A percentile compares a stretch with the other conserved stretches of the same genome.
Conservation (phyloP, 2,888 invertebrate species). For the Ophion obscuratus region DNA sequence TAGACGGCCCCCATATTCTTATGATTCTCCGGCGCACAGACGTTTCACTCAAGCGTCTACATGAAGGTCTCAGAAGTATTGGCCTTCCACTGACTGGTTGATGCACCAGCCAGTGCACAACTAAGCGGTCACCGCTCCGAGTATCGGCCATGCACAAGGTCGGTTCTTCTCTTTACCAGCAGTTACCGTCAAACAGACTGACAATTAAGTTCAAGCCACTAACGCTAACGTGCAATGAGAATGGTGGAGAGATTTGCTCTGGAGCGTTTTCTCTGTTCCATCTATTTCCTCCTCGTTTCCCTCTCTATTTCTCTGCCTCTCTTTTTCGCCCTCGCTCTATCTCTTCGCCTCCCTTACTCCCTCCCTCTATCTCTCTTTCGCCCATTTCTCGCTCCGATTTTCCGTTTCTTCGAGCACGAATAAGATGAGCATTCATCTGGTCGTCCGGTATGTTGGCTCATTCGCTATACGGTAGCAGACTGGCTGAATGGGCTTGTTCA, state of each 20-base stretch:
- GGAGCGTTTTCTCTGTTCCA: conserved; percentile 20
- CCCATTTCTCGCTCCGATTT: conserved; percentile 42
- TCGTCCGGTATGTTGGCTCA: conserved; percentile 18
- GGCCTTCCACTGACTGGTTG: too few species aligned
- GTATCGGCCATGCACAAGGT: background rate
- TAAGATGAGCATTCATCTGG: conserved; percentile 55
- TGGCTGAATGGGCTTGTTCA: conserved; percentile 24
- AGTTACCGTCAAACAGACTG: conserved; percentile 25
- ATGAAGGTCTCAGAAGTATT: too few species aligned
- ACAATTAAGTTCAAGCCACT: conserved; percentile 59
- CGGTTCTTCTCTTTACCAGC: background rate
- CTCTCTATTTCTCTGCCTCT: conserved; percentile 6
- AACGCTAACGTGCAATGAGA: conserved; percentile 25
- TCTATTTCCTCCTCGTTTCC: conserved; percentile 1
- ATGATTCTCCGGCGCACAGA: too few species aligned
- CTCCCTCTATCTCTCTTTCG: conserved; percentile 16
- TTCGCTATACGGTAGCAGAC: background rate
- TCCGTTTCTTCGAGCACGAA: conserved; percentile 55
- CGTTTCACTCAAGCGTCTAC: too few species aligned
- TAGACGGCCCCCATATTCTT: too few species aligned
- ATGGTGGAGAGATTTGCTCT: conserved; percentile 16
- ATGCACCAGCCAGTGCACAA: too few species aligned
- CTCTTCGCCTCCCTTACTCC: background rate
- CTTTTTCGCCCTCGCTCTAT: conserved; percentile 22
- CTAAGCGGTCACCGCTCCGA: too few species aligned